Evolutionary conservation across 2,113 vertebrate species (phyloP), one percentile per base, ranked within the genome.

Genomic region (Dolichotis patagonum): DNA sequence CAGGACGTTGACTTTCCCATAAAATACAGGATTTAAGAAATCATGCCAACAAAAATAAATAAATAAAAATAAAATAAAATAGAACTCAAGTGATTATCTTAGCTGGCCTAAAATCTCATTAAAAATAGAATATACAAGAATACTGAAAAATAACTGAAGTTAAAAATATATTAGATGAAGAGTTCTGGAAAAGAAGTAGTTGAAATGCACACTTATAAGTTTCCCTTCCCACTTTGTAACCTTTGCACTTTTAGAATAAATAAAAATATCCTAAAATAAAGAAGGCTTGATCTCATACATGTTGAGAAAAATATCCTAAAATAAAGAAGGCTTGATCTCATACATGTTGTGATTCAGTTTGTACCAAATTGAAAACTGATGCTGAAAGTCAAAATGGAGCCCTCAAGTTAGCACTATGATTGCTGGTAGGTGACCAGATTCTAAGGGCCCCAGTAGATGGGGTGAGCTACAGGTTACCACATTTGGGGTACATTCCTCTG

Each of bases 101-200:
- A 69, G 49, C 46, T 90, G 81, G 60, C 38, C 63, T n/a, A 90
- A 30, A 35, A 41, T 14, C 81, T 75, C 38, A 52, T 89, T 93
- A 69, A 95, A 95, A 96, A 93, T 82, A 90, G 58, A 67, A 58
- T 85, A 19, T 17, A 73, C 56, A 88, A 92, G 81, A 93, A 95
- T 75, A 65, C 80, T 92, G 75, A 62, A 54, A 96, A 85, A 86
- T 62, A 77, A 46, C 52, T 38, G 41, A 92, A 89, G 73, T 75
- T 93, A 67, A 93, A 95, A 96, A 83, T 83, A 82, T 19, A 90
- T 32, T 49, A 58, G 43, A 84, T 77, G 41, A 67, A 71, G 30
- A 54, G 43, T 85, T 84, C 75, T 78, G 60, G 60, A 65, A 75
- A 85, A 89, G 30, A 9, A 24, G 20, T 77, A n/a, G 41, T 35